These are phyloP conservation scores for Podarcis muralis DNA, from an alignment of 2,113 vertebrate species.

Conservation along the genomic window DNA sequence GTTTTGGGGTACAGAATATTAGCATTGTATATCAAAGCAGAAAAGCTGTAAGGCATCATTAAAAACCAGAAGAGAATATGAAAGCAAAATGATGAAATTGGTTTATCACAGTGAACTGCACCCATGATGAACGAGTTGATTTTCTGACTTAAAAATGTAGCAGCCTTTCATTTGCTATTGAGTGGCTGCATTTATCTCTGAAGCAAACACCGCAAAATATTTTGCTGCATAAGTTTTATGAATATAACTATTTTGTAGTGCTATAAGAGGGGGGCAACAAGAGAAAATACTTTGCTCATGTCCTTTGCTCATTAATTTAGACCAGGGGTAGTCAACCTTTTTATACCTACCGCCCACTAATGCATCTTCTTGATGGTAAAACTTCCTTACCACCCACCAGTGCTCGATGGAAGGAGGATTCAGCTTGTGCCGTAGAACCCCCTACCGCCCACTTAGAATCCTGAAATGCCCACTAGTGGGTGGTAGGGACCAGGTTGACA, in stretches of 20 bases:
- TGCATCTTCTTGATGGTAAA: too few relatives aligned
- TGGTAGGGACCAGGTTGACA: too few relatives aligned
- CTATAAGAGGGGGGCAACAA: neutral
- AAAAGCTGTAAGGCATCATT: neutral
- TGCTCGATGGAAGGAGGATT: too few relatives aligned
- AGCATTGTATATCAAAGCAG: neutral
- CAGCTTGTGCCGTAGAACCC: too few relatives aligned
- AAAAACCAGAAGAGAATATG: neutral
- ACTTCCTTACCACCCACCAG: too few relatives aligned
- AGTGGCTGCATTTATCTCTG: conserved; percentile 13
- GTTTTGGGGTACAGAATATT: neutral
- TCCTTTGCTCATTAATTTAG: conserved; percentile 45
- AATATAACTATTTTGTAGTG: neutral
- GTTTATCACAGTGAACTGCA: neutral
- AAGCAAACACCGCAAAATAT: conserved; percentile 6
- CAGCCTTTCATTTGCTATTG: neutral
- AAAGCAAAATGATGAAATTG: neutral
- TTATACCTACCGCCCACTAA: too few relatives aligned
- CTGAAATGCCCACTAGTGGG: too few relatives aligned
- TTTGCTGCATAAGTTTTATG: neutral
- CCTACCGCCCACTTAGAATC: too few relatives aligned
- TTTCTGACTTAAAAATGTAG: neutral
- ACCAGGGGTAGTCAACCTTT: neutral
- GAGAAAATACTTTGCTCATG: conserved; percentile 28
- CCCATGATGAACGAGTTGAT: neutral